These are phyloP conservation scores for Oxygymnocypris stewartii DNA, from an alignment of 2,113 vertebrate genomes.

Conservation along the genomic window DNA sequence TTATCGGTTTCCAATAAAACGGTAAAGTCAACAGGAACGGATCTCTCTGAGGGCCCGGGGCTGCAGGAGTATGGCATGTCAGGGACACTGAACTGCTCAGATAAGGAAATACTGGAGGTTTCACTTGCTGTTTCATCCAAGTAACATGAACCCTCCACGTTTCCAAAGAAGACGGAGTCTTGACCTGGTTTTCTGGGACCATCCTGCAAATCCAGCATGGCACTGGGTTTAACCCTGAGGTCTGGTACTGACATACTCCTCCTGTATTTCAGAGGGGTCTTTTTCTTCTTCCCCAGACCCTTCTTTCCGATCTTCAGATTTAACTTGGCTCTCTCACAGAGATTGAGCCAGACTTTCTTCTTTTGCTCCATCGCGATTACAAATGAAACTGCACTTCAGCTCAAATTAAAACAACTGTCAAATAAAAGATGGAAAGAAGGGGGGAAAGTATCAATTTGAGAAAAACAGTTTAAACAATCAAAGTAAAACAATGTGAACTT, in stretches of 20 bases:
- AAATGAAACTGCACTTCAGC: not conserved
- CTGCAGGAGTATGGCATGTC: not conserved
- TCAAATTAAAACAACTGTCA: constrained; percentile 26
- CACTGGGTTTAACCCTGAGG: constrained; percentile 45
- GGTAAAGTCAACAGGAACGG: not conserved
- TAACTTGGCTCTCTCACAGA: constrained; percentile 64
- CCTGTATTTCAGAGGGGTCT: constrained; percentile 58
- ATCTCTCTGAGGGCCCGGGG: constrained; percentile 14
- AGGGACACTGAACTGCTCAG: constrained; percentile 41
- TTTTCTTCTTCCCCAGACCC: constrained; percentile 30
- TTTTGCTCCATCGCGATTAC: constrained; percentile 71
- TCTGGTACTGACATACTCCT: constrained; percentile 77
- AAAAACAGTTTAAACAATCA: not conserved
- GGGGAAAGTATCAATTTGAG: not conserved
- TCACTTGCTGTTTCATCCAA: constrained; percentile 57
- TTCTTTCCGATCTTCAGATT: constrained; percentile 55
- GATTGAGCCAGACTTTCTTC: constrained; percentile 63
- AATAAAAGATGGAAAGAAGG: not conserved
- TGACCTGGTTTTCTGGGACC: constrained; percentile 19
- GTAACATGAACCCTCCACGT: constrained; percentile 49
- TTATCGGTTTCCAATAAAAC: constrained; percentile 29
- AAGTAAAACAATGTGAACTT: not conserved
- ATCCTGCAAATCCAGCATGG: not conserved
- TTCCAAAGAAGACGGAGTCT: constrained; percentile 26
- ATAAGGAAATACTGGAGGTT: constrained; percentile 29